phyloP scores from a whole-genome alignment of 2,888 invertebrate species.

The Ormyrus labotus region DNA sequence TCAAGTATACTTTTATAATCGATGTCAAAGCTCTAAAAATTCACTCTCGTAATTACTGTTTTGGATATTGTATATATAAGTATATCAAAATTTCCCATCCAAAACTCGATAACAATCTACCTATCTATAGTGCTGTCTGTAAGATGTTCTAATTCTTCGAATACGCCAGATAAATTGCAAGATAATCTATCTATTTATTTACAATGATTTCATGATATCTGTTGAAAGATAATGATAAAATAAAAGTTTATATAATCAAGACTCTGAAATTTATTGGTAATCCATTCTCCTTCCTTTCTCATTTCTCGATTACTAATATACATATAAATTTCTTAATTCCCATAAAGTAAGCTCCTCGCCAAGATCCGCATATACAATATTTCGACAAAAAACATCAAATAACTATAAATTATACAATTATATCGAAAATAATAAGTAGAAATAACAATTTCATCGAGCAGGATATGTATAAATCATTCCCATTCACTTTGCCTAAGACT shows the following conservation, averaged over 20 bases:
- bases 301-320: constrained; percentile 18
- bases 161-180: constrained; percentile 25
- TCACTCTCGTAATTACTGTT: constrained; percentile 37
- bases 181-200: constrained; percentile 46
- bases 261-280: constrained; percentile 33
- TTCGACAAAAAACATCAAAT: constrained; percentile 14
- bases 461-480: constrained; percentile 16
- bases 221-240: constrained; percentile 52
- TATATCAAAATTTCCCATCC: constrained; percentile 25
- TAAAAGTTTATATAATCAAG: constrained; percentile 45
- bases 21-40: constrained; percentile 48
- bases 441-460: constrained; percentile 37
- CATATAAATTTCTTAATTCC: constrained; percentile 35
- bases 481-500: constrained; percentile 18
- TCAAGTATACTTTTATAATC: neutral
- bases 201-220: constrained; percentile 32
- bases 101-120: constrained; percentile 37
- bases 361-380: constrained; percentile 5
- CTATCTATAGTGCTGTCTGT: constrained; percentile 21
- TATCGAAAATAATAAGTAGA: constrained; percentile 36
- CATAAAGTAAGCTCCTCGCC: constrained; percentile 33
- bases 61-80: neutral
- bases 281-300: constrained; percentile 7
- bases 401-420: constrained; percentile 37
- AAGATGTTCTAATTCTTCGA: constrained; percentile 16